Evolutionary conservation across 2,797 vertebrate species (phyloP).

Genomic region (Crocodylus rhombifer): DNA sequence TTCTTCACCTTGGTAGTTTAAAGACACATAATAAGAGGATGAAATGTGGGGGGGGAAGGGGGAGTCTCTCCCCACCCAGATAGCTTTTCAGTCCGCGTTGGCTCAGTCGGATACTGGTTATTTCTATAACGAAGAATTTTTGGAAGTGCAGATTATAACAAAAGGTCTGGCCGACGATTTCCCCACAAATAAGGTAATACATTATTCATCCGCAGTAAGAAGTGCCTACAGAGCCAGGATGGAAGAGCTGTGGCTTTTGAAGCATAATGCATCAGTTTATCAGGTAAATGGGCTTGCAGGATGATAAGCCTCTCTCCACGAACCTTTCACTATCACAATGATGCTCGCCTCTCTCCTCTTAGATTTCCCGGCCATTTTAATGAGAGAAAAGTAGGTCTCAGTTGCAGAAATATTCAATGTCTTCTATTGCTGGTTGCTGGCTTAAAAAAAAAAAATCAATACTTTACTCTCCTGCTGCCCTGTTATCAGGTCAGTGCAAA

Average conservation of each 20-base stretch:
- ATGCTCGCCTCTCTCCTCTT: constrained; percentile 37
- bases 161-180: fast-evolving
- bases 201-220: neutral
- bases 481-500: constrained; percentile 73
- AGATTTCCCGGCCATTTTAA: neutral
- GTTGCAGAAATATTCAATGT: constrained; percentile 54
- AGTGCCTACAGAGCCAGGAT: fast-evolving
- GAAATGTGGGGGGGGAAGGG: fast-evolving
- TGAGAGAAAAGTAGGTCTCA: constrained; percentile 42
- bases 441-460: constrained; percentile 68
- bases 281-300: constrained; percentile 38
- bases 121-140: neutral
- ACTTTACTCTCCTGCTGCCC: constrained; percentile 46
- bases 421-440: constrained; percentile 25
- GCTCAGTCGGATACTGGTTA: neutral
- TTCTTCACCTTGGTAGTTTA: neutral
- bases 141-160: constrained; percentile 2
- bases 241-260: constrained; percentile 37
- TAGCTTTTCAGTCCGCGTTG: neutral
- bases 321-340: constrained; percentile 22
- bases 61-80: no score
- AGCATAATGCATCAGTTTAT: constrained; percentile 41
- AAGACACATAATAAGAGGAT: neutral
- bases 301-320: constrained; percentile 60
- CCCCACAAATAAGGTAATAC: fast-evolving